phyloP scores from a whole-genome alignment of 2,113 vertebrate species.

The Strix uralensis region DNA sequence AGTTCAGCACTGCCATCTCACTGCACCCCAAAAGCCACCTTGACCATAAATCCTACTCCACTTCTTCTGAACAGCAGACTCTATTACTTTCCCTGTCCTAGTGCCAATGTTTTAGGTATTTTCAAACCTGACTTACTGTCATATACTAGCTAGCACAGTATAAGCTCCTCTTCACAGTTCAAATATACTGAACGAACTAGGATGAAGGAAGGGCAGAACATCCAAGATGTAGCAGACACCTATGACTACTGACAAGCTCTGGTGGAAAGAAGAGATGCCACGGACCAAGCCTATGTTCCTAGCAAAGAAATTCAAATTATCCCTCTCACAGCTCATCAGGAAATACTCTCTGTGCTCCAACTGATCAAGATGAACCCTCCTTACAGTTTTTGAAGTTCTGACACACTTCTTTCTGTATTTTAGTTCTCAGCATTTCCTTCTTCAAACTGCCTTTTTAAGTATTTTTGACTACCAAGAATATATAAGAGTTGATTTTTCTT shows the following conservation, averaged over 20 bases:
- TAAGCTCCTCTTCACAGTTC: neutral
- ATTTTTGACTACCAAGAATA: neutral
- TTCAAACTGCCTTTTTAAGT: neutral
- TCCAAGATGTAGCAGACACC: neutral
- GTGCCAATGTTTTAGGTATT: neutral
- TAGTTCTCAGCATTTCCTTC: neutral
- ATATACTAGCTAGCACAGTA: accelerated
- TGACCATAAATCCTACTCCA: neutral
- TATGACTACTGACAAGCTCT: neutral
- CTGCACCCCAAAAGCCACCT: neutral
- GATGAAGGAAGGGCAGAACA: neutral
- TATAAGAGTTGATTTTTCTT: neutral
- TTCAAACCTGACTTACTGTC: neutral
- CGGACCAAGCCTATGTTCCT: neutral
- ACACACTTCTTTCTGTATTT: neutral
- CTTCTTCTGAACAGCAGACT: neutral
- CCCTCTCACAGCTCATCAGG: neutral
- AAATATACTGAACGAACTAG: neutral
- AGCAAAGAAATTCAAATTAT: neutral
- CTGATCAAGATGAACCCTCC: neutral
- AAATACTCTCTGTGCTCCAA: neutral
- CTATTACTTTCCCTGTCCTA: neutral
- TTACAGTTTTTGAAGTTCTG: neutral
- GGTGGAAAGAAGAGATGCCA: neutral
- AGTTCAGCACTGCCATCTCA: neutral